Percentiles rank a stretch among this genome's conserved stretches.
phyloP scores from a whole-genome alignment of 2,888 invertebrate genomes.

The Amblyjoppa proteus region DNA sequence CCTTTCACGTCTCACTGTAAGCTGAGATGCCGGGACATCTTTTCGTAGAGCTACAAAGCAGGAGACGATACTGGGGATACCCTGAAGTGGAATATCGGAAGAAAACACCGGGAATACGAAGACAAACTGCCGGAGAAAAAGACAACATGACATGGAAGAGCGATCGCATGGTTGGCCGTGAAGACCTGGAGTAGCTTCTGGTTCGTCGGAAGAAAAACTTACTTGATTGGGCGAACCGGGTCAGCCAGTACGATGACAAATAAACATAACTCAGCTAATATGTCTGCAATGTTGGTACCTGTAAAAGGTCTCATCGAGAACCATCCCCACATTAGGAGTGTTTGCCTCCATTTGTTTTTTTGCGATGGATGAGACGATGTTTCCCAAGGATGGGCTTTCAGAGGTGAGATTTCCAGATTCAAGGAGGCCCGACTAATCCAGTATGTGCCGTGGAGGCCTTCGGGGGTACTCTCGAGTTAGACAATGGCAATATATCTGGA shows the following conservation, averaged over 20 bases:
- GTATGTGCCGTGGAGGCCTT: conserved; percentile 29
- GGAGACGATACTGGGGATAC: conserved; percentile 14
- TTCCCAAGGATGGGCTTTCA: not conserved
- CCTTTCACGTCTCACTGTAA: conserved; percentile 36
- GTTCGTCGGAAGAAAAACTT: not conserved
- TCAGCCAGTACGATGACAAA: not conserved
- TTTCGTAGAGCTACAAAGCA: conserved; percentile 11
- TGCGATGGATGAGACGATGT: not conserved
- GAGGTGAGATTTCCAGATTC: conserved; percentile 25
- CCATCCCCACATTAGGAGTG: not conserved
- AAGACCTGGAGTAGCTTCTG: not conserved
- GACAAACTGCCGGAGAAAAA: not conserved
- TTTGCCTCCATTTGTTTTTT: not conserved
- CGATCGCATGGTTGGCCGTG: not conserved
- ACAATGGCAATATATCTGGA: conserved; percentile 62
- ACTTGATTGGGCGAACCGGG: not conserved
- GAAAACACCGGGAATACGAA: not conserved
- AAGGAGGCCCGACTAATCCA: not conserved
- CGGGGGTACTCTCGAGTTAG: conserved; percentile 35
- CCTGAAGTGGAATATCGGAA: conserved; percentile 5
- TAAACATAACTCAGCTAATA: not conserved
- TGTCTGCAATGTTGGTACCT: not conserved
- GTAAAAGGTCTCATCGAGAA: not conserved
- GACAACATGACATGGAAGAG: not conserved
- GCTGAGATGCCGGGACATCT: conserved; percentile 13